Evolutionary conservation across 1,140 invertebrate genomes (phyloP), one percentile per base, ranked within the genome.

Genomic region (Drosophila sucinea): DNA sequence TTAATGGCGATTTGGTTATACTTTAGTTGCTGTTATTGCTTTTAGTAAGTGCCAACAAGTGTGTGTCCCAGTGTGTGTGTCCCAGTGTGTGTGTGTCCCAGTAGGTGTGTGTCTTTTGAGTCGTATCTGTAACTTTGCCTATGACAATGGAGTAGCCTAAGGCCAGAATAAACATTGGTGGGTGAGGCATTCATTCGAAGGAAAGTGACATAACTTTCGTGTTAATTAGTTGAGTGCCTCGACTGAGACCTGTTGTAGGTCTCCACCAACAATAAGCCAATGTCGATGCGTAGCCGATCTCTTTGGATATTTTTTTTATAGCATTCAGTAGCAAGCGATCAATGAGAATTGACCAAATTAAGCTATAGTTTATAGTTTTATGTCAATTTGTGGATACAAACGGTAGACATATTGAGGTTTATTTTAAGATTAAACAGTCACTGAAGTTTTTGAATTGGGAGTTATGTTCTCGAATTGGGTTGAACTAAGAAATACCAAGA

Each of bases 131-230:
- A 54, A 72, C 69, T 17, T 63, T 74, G 71, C 33, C 54, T 27
- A 32, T 17, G 41, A 40, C 54, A 61, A 64, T 29, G 30, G 55
- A 61, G 47, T 79, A 67, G 80, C 81, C 66, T 51, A n/a, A 11
- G 77, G 81, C 41, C 47, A 75, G 57, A 60, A 58, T 0, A 10
- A 47, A 23, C 40, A 38, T 27, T 29, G 30, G 66, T 56, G 67
- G 67, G 41, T 67, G 65, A 76, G 73, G 67, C 27, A 58, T 67
- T 57, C 51, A 60, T 67, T 74, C 63, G 71, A 74, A 74, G 74
- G 73, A 56, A 62, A 76, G 73, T 76, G 72, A 76, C 73, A 76
- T 76, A 76, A 76, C 58, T 74, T 58, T 25, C 4, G 41, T 33
- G 55, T 38, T 74, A 64, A 75, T 55, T 75, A 64, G 40, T 32